Evolutionary conservation across 2,113 vertebrate species (phyloP).

Genomic region (Pachyramphus minor): DNA sequence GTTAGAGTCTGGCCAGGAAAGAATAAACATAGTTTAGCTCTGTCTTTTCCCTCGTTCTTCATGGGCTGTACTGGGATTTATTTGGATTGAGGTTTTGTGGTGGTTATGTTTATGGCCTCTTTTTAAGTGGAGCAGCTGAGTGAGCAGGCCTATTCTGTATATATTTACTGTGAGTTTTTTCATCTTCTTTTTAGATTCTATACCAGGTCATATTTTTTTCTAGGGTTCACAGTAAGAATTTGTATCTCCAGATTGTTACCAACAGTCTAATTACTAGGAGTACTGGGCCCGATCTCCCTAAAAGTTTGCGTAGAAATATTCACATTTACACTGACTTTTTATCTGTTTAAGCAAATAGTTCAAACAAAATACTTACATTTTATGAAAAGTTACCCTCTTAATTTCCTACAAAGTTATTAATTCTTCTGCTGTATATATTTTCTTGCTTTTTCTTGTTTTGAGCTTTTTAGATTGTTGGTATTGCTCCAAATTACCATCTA

Average conservation of each 20-base stretch:
- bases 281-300: background rate
- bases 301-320: background rate
- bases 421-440: background rate
- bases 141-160: background rate
- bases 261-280: background rate
- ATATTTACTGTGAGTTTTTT: background rate
- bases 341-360: background rate
- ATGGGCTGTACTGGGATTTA: background rate
- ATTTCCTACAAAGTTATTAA: background rate
- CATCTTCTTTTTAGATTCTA: background rate
- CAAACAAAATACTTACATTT: background rate
- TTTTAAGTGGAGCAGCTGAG: background rate
- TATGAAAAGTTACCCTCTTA: background rate
- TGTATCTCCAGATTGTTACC: background rate
- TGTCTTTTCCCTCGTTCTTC: background rate
- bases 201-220: background rate
- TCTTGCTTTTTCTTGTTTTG: background rate
- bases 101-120: background rate
- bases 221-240: background rate
- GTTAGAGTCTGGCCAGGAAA: background rate
- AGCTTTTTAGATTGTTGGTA: background rate
- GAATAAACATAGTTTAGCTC: background rate
- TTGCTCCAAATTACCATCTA: background rate
- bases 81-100: background rate
- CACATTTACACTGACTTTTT: background rate